Base-by-base conservation (phyloP, 2,113 vertebrate genomes). In the Cebus imitator region DNA sequence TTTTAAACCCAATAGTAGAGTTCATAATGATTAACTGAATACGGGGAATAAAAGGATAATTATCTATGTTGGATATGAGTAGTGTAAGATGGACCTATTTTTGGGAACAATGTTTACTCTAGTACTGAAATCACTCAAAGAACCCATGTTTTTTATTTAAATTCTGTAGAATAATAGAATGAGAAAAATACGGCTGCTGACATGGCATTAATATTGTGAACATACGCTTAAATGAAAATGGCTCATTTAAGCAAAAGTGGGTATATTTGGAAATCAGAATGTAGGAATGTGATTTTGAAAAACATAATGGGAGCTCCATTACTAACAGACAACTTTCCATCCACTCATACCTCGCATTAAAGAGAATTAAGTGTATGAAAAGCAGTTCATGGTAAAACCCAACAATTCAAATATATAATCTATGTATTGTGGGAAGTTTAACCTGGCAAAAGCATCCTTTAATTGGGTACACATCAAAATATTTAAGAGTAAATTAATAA, bases 41-140 rank as follows among this genome's bases (percentile, higher is more conserved):
- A 16, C 7, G 13, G 9, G 32, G 23, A 55, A 40, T 5, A 72
- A 83, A 40, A 13, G 6, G 8, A 0, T 45, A n/a, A 85, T 50
- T 16, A 16, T 55, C 23, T 2, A 6, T 12, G 30, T 72, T 5
- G 6, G 1, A 43, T 17, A 35, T 23, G 35, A 32, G 3, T 8
- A 5, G 1, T 1, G 0, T 43, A 35, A 6, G 12, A 35, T 11
- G 27, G 37, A 43, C 45, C 35, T 18, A 25, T 0, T 18, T 45
- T 11, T 55, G 79, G 79, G 72, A 45, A 13, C 43, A 18, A 40
- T 40, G 57, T 89, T 58, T 32, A 37, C 37, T 37, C 37, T 37
- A 9, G 45, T 37, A 73, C 6, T 8, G 40, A 81, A 81, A n/a
- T 68, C 35, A 20, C 18, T 89, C 55, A 20, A 30, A 43, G 4